Conservation (phyloP, 2,113 vertebrate genomes). For the Dissostichus mawsoni region DNA sequence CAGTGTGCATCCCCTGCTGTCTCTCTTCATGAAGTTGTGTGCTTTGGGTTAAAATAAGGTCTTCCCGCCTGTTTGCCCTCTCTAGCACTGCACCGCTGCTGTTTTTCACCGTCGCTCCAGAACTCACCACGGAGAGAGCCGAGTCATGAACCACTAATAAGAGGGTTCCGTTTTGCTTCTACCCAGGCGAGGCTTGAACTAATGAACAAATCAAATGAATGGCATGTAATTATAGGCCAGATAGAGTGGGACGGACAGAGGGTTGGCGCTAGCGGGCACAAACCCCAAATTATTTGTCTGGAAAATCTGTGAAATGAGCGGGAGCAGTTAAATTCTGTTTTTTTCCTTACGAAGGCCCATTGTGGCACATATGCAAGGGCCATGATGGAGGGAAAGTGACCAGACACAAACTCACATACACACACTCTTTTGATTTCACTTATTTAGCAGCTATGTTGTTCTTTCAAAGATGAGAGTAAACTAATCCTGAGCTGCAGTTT, state of each 20-base stretch:
- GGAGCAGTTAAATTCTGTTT: constrained; percentile 64
- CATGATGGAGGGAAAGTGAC: constrained; percentile 69
- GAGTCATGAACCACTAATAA: constrained; percentile 83
- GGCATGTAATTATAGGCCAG: constrained; percentile 81
- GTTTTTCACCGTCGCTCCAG: constrained; percentile 65
- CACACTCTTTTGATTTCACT: constrained; percentile 66
- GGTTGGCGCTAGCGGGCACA: constrained; percentile 78
- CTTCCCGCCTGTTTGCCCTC: constrained; percentile 54
- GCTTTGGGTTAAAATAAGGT: constrained; percentile 61
- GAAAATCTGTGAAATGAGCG: constrained; percentile 78
- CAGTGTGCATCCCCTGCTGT: constrained; percentile 9
- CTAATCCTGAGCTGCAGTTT: constrained; percentile 22
- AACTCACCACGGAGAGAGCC: constrained; percentile 68
- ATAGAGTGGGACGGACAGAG: constrained; percentile 70
- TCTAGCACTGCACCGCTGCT: constrained; percentile 35
- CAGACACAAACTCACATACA: constrained; percentile 47
- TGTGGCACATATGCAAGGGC: constrained; percentile 50
- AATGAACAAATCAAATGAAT: constrained; percentile 85
- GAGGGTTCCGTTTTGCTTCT: constrained; percentile 77
- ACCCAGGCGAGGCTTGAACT: constrained; percentile 77
- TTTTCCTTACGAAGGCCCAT: constrained; percentile 55
- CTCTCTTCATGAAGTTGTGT: constrained; percentile 31
- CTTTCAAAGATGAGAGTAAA: constrained; percentile 49
- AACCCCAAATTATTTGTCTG: constrained; percentile 82
- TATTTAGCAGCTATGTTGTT: constrained; percentile 50